Evolutionary conservation across 2,113 vertebrate genomes (phyloP).

Genomic region (Xerus inauris): DNA sequence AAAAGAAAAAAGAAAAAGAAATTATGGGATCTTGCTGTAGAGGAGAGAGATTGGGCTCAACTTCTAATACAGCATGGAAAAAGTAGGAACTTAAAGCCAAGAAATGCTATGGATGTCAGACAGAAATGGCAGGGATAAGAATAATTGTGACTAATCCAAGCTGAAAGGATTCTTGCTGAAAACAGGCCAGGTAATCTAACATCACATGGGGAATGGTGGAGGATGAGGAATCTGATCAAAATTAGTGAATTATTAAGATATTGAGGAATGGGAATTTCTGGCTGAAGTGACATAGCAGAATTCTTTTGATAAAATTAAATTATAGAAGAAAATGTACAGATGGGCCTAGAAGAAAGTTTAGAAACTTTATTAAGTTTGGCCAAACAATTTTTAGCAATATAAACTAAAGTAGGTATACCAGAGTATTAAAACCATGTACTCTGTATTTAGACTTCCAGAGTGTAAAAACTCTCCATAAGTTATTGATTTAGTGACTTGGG

Average conservation of each 20-base stretch:
- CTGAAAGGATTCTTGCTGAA: neutral
- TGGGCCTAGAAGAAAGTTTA: neutral
- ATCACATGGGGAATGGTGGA: neutral
- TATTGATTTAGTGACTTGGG: neutral
- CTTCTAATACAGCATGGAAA: too few relatives aligned
- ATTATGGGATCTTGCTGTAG: too few relatives aligned
- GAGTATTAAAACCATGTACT: neutral
- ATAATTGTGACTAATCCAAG: neutral
- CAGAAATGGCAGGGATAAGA: neutral
- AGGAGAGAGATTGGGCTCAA: neutral
- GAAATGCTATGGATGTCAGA: neutral
- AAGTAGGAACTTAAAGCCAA: neutral
- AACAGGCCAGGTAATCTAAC: neutral
- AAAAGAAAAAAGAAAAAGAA: too few relatives aligned
- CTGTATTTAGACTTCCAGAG: neutral
- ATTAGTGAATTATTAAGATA: neutral
- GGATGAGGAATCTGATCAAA: fast-evolving
- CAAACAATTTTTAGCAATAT: neutral
- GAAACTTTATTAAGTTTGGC: neutral
- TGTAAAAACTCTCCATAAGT: neutral
- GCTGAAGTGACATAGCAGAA: neutral
- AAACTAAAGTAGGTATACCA: neutral
- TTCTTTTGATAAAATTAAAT: neutral
- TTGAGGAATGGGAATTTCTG: neutral
- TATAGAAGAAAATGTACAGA: neutral